Evolutionary conservation across 2,888 invertebrate species (phyloP), one percentile per base, ranked within the genome.

Genomic region (Dromius quadrimaculatus): DNA sequence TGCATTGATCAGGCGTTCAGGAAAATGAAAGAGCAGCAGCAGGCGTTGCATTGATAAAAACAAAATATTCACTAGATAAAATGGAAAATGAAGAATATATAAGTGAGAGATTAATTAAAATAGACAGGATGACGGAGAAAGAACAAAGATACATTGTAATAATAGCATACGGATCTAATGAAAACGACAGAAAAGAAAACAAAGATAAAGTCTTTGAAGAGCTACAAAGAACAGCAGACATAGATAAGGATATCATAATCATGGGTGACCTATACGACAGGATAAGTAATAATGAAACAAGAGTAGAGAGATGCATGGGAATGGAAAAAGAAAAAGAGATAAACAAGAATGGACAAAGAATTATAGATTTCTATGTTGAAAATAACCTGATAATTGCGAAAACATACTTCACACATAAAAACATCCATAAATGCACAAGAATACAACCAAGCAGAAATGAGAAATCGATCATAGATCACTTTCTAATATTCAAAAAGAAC

Each of bases 151-250:
- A 17, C 13, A n/a, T 22, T 6, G 4, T 50, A 23, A 50, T 50
- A 5, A 20, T 50, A 11, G 50, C 23, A 20, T 50, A 50, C n/a
- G 50, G 50, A 4, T 23, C 50, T n/a, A 50, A 50, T 15, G 50
- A 50, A 50, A 22, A 50, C n/a, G 50, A 50, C 11, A 50, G 22
- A 50, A 50, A 50, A 50, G 50, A 50, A 50, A 2, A 50, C n/a
- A 22, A 50, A 20, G 22, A 50, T n/a, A 50, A 50, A 50, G 20
- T 50, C 2, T 50, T 19, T 20, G 22, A 50, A 22, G 50, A 50
- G 3, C 50, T 50, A 50, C 50, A 50, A 50, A 20, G 20, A 9
- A 11, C 5, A 50, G 20, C 20, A 17, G 22, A 50, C 1, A 11
- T 22, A 20, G 15, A 23, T n/a, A 23, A 20, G 13, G 11, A 20